Base-by-base conservation (phyloP, 2,888 invertebrate genomes). In the Melanostoma mellinum region DNA sequence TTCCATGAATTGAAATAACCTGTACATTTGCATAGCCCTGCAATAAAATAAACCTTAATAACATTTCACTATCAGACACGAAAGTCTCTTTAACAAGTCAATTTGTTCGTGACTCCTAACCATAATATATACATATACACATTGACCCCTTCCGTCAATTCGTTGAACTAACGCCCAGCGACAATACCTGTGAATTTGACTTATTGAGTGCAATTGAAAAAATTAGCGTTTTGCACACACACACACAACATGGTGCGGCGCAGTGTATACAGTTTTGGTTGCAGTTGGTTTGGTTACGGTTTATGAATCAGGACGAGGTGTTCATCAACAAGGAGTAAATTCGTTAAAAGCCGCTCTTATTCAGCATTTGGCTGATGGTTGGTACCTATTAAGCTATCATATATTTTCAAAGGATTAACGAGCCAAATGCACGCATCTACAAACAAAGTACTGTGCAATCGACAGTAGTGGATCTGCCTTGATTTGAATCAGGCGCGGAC, bases 121-220 rank as follows among this genome's bases (percentile, higher is more conserved):
- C 61, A 58, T 80, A 74, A 77, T 42, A 36, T 38, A 38, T 36
- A n/a, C 40, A 3, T 3, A 1, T n/a, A 2, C 4, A 5, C 8
- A 10, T n/a, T 33, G 30, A 46, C 48, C 6, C 55, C 44, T 46
- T 4, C 42, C 42, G n/a, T 3, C 42, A 4, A 42, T 9, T 46
- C 4, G 44, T 46, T 48, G 38, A 48, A 55, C 46, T 50, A 55
- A 46, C 61, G n/a, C 38, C 52, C 71, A 42, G 4, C 10, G 40
- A 30, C 50, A 65, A 52, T 36, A 53, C 65, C 65, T 35, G 58
- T 36, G 65, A 71, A 53, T 80, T 71, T 71, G 30, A 75, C 46
- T 75, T 80, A 80, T 80, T 60, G 69, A 65, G 53, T 80, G 80
- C 75, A 80, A 75, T 80, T 75, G 75, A 75, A 75, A 60, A 20